Evolutionary conservation across 53 echinoderm and acorn worm genomes (phyloP).

Genomic region (Glandiceps talaboti): DNA sequence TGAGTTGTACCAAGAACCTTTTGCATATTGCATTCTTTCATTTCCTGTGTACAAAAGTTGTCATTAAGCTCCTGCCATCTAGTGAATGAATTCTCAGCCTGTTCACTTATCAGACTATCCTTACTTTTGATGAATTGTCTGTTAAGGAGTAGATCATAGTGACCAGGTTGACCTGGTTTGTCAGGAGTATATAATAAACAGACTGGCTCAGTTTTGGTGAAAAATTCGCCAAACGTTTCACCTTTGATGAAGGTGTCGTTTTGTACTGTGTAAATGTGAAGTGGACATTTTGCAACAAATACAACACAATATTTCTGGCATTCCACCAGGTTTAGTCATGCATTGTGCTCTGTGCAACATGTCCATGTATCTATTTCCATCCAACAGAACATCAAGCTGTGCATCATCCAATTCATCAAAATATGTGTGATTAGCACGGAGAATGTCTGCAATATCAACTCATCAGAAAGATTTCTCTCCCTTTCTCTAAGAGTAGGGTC

Average conservation of each 20-base stretch:
- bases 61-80: background rate
- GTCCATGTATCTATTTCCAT: background rate
- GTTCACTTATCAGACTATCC: background rate
- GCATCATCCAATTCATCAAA: background rate
- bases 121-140: background rate
- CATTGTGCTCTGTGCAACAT: background rate
- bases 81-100: background rate
- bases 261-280: background rate
- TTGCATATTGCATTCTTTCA: background rate
- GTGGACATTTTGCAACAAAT: background rate
- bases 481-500: background rate
- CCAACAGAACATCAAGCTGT: background rate
- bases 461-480: background rate
- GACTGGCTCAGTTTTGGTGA: background rate
- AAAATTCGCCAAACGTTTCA: background rate
- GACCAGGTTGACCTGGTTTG: background rate
- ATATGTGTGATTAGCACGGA: background rate
- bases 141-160: background rate
- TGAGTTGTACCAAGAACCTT: background rate
- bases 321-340: background rate
- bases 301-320: background rate
- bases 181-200: background rate
- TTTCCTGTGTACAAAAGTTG: background rate
- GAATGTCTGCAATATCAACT: background rate
- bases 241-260: background rate